These are phyloP conservation scores for Brachionus angularis DNA, from an alignment of 1,140 invertebrate genomes.

Conservation along the genomic window DNA sequence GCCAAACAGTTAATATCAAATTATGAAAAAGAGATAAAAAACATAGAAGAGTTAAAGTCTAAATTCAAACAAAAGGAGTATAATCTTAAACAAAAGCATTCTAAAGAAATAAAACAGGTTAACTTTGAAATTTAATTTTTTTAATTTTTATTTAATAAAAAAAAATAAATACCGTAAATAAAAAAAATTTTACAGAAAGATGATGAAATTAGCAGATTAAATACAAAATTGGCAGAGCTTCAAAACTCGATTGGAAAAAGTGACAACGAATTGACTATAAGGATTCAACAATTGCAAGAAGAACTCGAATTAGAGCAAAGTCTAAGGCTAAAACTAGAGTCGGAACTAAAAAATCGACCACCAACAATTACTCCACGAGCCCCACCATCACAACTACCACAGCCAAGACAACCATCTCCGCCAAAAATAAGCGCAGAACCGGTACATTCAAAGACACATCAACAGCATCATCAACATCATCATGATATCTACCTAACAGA, in stretches of 20 bases:
- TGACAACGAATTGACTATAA: conserved; percentile 10
- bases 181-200: too few species aligned
- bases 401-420: neutral
- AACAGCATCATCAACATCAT: neutral
- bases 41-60: neutral
- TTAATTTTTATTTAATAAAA: too few species aligned
- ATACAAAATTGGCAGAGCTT: conserved; percentile 4
- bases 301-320: neutral
- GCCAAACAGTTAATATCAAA: too few species aligned
- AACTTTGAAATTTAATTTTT: neutral
- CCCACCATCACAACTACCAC: neutral
- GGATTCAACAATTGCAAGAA: conserved; percentile 4
- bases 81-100: neutral
- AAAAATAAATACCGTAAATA: too few species aligned
- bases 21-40: conserved; percentile 22
- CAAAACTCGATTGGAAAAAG: conserved; percentile 22
- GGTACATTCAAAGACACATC: neutral
- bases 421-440: neutral
- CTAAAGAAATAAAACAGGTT: conserved; percentile 19
- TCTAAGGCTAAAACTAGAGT: neutral
- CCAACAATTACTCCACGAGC: conserved; percentile 28
- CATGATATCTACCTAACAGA: conserved; percentile 6
- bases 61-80: conserved; percentile 12
- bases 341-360: conserved; percentile 31
- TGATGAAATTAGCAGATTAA: neutral